A percentile compares a stretch with the other conserved stretches of the same genome.
Evolutionary conservation across 2,113 vertebrate genomes (phyloP).

Genomic region (Bos taurus): ARS-UCD2.0 NC_037350.1:50490001-50490500

Average conservation of each 20-base stretch:
- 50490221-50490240: background rate
- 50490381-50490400: background rate
- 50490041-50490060: rapidly evolving
- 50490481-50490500: background rate
- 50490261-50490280: background rate
- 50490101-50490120: background rate
- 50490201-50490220: constrained; percentile 47
- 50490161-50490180: background rate
- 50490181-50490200: background rate
- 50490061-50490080: background rate
- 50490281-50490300: background rate
- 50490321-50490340: background rate
- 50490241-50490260: background rate
- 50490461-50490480: background rate
- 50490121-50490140: background rate
- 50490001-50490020: background rate
- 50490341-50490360: constrained; percentile 16
- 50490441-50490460: background rate
- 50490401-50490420: background rate
- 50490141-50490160: background rate
- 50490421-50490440: background rate
- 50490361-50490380: constrained; percentile 45
- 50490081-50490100: background rate
- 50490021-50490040: background rate
- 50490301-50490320: background rate